These are phyloP conservation scores for Alethe diademata DNA, from an alignment of 2,113 vertebrate genomes.

Conservation along the genomic window DNA sequence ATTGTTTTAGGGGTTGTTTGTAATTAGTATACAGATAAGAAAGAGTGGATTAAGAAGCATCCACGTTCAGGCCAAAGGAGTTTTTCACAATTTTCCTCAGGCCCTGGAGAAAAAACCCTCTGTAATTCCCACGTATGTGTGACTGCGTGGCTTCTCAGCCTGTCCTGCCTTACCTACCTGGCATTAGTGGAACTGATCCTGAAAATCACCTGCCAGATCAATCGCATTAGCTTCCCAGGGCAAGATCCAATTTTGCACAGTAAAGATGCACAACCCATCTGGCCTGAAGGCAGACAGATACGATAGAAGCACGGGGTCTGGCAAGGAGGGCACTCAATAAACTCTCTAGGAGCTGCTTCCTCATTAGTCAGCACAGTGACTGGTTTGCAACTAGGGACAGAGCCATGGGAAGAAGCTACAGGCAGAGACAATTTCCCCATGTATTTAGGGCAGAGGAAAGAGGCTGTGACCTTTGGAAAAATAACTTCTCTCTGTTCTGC, in stretches of 20 bases:
- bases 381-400: neutral
- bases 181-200: neutral
- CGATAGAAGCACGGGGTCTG: fast-evolving
- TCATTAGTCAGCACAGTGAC: neutral
- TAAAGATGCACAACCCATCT: neutral
- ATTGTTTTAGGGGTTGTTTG: neutral
- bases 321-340: fast-evolving
- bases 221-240: neutral
- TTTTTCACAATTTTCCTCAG: neutral
- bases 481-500: neutral
- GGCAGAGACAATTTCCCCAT: neutral
- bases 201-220: neutral
- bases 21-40: neutral
- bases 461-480: neutral
- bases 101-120: neutral
- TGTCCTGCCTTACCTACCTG: neutral
- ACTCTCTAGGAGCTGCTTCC: neutral
- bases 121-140: neutral
- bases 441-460: neutral
- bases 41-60: neutral
- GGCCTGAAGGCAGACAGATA: neutral
- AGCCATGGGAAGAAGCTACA: neutral
- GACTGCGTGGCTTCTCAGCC: neutral
- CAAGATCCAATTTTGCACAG: neutral
- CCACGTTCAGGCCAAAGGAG: neutral